Percentiles rank a stretch among this genome's conserved stretches.
phyloP scores from a whole-genome alignment of 2,797 vertebrate species.

The Phylloscopus collybita region DNA sequence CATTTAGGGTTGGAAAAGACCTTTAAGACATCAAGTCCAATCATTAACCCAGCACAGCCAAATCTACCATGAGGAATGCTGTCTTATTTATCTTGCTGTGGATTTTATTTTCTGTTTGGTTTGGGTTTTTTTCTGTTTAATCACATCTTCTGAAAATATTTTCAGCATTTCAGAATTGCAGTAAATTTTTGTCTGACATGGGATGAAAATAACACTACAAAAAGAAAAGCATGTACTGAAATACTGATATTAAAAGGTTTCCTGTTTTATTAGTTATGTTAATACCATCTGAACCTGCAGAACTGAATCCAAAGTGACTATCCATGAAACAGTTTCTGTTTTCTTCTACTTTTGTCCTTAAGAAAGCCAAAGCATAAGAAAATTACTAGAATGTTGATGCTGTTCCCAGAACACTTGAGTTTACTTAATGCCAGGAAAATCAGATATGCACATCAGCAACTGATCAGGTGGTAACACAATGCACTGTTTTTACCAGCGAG shows the following conservation, averaged over 20 bases:
- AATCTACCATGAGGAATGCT: background rate
- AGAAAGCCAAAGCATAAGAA: background rate
- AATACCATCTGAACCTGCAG: background rate
- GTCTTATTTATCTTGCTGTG: background rate
- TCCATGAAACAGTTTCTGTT: background rate
- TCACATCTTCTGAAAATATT: background rate
- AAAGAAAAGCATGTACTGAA: background rate
- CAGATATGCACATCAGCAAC: background rate
- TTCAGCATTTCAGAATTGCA: background rate
- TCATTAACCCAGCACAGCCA: background rate
- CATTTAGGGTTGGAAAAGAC: background rate
- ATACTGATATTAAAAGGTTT: background rate
- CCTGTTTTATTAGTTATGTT: background rate
- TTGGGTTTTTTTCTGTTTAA: background rate
- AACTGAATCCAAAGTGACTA: background rate
- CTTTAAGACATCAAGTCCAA: background rate
- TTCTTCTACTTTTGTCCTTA: background rate
- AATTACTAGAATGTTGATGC: background rate
- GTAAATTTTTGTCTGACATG: background rate
- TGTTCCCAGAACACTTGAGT: background rate
- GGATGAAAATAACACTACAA: background rate
- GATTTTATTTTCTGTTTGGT: background rate
- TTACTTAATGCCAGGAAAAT: constrained; percentile 11
- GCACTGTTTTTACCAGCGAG: background rate
- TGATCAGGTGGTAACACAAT: background rate